Base-by-base conservation (phyloP, 2,797 vertebrate genomes). In the Characodon lateralis region DNA sequence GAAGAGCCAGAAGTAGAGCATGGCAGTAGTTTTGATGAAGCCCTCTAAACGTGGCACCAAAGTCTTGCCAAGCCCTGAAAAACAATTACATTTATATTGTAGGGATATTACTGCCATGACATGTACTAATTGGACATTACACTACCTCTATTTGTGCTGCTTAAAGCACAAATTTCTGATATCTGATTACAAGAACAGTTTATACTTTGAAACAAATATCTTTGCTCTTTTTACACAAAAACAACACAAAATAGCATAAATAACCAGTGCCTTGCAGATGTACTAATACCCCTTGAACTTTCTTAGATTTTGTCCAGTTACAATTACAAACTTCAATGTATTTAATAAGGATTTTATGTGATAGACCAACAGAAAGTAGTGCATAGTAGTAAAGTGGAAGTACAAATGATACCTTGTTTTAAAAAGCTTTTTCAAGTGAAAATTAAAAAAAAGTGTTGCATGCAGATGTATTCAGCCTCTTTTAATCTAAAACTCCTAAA, bases 1-100 rank as follows among this genome's bases (percentile, higher is more conserved):
- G 78, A 94, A 93, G n/a, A 94, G 83, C 83, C 89, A 79, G 89
- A 95, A 95, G 87, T 94, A 95, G 3, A 96, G 58, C 46, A 90
- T 55, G 58, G 93, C 91, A 0, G 74, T 53, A 16, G 55, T 80
- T 80, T 73, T 92, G 71, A 95, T 18, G 0, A 93, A 46, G 6
- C 16, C 10, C 63, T 94, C 88, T 1, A 94, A 65, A 51, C 83
- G 82, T 0, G 93, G 90, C 9, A 87, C 20, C 76, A 93, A 69
- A 13, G 88, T 90, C 74, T 87, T 93, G 16, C 94, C 92, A 0
- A 94, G 76, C 4, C 94, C 95, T 96, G 87, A 53, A 72, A 1
- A 6, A 43, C 55, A 43, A 82, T 6, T 39, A 7, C 51, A 2
- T 39, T 66, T 16, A 46, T 16, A 68, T 2, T 68, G 22, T 43